phyloP scores from a whole-genome alignment of 2,797 vertebrate genomes.

The Rhabdophis nuchalis region DNA sequence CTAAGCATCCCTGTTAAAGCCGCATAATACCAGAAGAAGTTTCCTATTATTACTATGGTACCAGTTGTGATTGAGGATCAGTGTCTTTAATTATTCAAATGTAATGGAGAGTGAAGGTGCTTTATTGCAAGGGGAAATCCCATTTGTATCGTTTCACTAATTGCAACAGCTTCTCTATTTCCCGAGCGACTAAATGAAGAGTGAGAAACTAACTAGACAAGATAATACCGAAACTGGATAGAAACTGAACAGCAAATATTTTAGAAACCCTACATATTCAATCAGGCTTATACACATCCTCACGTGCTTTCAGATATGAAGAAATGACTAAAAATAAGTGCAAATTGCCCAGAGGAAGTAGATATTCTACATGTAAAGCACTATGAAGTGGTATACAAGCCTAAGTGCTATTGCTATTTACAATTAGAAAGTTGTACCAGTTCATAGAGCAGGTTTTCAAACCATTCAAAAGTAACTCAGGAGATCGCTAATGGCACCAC shows the following conservation, averaged over 20 bases:
- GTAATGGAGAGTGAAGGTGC: neutral
- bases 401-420: neutral
- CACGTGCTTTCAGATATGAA: neutral
- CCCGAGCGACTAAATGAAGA: neutral
- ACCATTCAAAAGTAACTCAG: neutral
- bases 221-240: neutral
- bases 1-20: neutral
- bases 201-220: constrained; percentile 7
- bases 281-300: neutral
- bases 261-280: neutral
- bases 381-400: no score
- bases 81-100: neutral
- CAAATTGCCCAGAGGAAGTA: neutral
- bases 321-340: neutral
- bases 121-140: neutral
- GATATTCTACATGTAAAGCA: neutral
- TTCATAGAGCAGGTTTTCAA: neutral
- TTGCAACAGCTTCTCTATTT: neutral
- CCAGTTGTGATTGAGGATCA: neutral
- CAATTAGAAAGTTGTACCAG: neutral
- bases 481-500: neutral
- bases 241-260: neutral
- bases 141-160: constrained; percentile 7
- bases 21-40: neutral
- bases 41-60: neutral